Conservation (phyloP, 2,797 vertebrate genomes). For the Myotis planiceps region DNA sequence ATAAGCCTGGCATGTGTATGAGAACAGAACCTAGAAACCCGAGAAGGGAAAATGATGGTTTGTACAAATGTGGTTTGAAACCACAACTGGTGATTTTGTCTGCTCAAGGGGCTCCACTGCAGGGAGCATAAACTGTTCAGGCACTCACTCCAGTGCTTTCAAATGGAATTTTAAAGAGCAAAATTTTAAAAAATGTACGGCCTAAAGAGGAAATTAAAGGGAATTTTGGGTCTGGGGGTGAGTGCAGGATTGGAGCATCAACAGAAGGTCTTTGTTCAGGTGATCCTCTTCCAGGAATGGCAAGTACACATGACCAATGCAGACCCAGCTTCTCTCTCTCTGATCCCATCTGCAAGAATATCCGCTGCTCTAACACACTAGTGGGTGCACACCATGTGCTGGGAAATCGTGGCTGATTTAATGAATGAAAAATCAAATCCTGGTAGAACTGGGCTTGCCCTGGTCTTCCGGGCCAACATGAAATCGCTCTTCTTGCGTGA, state of each 20-base stretch:
- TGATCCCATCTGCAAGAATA: not conserved
- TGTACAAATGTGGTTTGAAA: slow-evolving; percentile 56
- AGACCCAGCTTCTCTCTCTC: not conserved
- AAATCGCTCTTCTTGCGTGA: not conserved
- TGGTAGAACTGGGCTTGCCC: not conserved
- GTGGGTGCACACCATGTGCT: not conserved
- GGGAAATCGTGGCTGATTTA: not conserved
- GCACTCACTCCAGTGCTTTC: not conserved
- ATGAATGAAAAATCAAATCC: not conserved
- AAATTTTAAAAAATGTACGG: not conserved
- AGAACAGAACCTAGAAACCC: slow-evolving; percentile 43
- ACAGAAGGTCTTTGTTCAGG: not conserved
- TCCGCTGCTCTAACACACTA: not conserved
- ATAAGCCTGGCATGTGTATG: not conserved
- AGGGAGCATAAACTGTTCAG: not conserved
- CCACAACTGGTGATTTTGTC: slow-evolving; percentile 29
- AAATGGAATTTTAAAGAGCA: not conserved
- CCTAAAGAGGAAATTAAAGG: not conserved
- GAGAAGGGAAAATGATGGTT: slow-evolving; percentile 34
- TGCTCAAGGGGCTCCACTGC: not conserved
- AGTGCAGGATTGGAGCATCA: not conserved
- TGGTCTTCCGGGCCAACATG: not conserved
- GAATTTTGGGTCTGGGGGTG: not conserved
- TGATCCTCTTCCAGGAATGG: not conserved
- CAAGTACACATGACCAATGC: not conserved